Evolutionary conservation across 1,140 invertebrate species (phyloP).

Genomic region (Mercenaria mercenaria): DNA sequence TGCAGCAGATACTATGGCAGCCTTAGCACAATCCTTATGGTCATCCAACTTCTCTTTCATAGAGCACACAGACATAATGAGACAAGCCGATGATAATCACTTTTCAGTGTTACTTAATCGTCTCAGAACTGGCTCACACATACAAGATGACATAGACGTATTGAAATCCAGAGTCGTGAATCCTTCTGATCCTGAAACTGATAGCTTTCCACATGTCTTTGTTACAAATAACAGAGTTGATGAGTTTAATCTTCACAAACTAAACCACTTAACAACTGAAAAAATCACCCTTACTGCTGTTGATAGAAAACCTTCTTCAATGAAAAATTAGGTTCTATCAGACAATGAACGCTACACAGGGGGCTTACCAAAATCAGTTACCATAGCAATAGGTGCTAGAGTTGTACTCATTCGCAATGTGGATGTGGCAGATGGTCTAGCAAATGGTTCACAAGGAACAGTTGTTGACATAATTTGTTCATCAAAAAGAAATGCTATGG

Average conservation of each 20-base stretch:
- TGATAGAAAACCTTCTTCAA: background rate
- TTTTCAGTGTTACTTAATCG: constrained; percentile 23
- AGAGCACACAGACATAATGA: constrained; percentile 42
- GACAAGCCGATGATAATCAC: constrained; percentile 27
- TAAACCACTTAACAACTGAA: background rate
- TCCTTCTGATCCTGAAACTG: background rate
- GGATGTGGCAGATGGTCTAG: constrained; percentile 35
- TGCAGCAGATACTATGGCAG: background rate
- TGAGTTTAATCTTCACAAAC: background rate
- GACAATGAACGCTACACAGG: background rate
- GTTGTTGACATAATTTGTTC: background rate
- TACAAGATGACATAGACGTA: background rate
- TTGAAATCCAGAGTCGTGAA: constrained; percentile 26
- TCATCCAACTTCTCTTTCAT: background rate
- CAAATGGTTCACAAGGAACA: constrained; percentile 40
- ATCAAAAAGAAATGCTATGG: background rate
- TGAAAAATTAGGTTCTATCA: background rate
- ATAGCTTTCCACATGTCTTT: constrained; percentile 8
- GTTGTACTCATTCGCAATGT: constrained; percentile 26
- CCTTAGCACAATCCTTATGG: background rate
- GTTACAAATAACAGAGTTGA: constrained; percentile 8
- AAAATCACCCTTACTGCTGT: background rate
- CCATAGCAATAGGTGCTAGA: constrained; percentile 23
- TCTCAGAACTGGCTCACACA: constrained; percentile 29
- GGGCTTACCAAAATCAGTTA: background rate